Evolutionary conservation across 2,113 vertebrate genomes (phyloP), one percentile per base, ranked within the genome.

Genomic region (Nibea albiflora): DNA sequence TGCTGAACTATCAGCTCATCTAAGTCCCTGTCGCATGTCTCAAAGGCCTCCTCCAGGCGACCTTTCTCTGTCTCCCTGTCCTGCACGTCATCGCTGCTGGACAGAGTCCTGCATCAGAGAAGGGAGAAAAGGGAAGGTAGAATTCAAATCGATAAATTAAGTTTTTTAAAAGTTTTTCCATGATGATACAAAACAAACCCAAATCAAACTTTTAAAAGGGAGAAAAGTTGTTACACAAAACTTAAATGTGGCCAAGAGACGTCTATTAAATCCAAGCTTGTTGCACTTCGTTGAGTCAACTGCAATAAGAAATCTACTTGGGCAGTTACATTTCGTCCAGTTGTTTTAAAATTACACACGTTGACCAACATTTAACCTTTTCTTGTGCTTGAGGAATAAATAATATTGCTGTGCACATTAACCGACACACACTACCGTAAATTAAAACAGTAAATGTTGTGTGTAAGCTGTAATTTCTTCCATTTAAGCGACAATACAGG

Each of bases 1-100:
- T 99, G 98, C 90, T 98, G 97, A 31, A 98, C 96, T 0, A 99
- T 99, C 81, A 98, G 87, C 71, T 98, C 94, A 58, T 99, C 98
- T 90, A 99, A 86, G 79, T 96, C 97, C 4, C 93, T 94, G 89
- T 99, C 98, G 1, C 98, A 98, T 0, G 96, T 98, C 89, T 99
- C 98, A 3, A 99, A 99, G 3, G 98, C 98, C 72, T 99, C 97
- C 84, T 99, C 98, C 83, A 99, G 94, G 0, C 98, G 96, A 0
- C 97, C 94, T 84, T 99, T 99, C 92, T 99, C 98, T 0, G 96
- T 98, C 94, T 99, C 98, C 68, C 98, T 80, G 89, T 99, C 98
- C 85, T 99, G 94, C 28, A 99, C 96, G 63, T 98, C 97, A 78
- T 98, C 97, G 0, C 98, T 99, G 83, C 84, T 97, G 63, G 98